These are phyloP conservation scores for Gryllus longicercus DNA, from an alignment of 2,888 invertebrate genomes.

Conservation along the genomic window DNA sequence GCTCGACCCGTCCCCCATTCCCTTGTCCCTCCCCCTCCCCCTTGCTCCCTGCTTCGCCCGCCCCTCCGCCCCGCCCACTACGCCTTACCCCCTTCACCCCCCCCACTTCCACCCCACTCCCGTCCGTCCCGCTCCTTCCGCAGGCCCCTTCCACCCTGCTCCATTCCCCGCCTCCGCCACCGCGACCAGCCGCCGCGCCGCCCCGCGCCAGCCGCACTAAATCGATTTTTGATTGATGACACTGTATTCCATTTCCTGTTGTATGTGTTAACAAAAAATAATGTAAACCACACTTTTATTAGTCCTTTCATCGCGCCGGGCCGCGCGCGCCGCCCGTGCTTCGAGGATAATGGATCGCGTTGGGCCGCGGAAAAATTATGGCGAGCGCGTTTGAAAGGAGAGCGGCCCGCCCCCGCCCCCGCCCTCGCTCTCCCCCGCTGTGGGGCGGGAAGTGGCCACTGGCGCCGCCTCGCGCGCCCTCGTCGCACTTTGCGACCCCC, in stretches of 20 bases:
- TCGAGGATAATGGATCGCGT: constrained; percentile 21
- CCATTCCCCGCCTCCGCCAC: no score
- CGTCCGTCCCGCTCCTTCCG: neutral
- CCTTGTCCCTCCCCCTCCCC: no score
- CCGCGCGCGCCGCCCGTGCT: neutral
- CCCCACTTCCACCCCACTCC: no score
- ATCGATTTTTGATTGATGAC: constrained; percentile 44
- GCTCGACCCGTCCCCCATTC: no score
- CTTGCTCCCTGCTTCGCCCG: no score
- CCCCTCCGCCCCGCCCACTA: neutral
- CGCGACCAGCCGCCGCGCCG: constrained; percentile 25
- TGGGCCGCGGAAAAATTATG: constrained; percentile 3
- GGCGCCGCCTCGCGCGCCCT: no score
- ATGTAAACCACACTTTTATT: constrained; percentile 5
- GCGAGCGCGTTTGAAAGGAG: neutral
- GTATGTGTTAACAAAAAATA: constrained; percentile 23
- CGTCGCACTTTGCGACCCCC: no score
- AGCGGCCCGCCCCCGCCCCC: neutral
- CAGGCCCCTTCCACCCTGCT: neutral
- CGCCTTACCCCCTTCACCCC: neutral
- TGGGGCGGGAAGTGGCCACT: neutral
- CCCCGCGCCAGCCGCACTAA: constrained; percentile 40
- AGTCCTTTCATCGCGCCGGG: constrained; percentile 11
- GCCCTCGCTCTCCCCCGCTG: neutral
- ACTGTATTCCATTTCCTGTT: constrained; percentile 25